phyloP scores from a whole-genome alignment of 1,140 invertebrate genomes.

The Aphelinus certus region DNA sequence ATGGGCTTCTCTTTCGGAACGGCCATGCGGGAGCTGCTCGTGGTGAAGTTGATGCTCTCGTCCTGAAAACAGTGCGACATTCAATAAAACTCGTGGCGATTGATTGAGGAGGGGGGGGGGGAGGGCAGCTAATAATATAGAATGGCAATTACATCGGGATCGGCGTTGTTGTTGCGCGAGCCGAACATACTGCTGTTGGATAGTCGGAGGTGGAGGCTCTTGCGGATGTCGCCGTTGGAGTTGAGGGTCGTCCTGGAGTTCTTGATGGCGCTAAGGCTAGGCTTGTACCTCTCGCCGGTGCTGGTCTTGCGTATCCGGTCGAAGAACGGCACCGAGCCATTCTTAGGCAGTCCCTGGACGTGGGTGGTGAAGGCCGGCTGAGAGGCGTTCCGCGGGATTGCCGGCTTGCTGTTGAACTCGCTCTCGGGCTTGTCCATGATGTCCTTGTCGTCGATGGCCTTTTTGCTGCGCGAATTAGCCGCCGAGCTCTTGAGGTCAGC shows the following conservation, averaged over 20 bases:
- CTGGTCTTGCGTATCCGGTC: slow-evolving; percentile 84
- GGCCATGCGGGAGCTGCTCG: slow-evolving; percentile 54
- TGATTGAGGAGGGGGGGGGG: background rate
- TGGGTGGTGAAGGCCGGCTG: slow-evolving; percentile 86
- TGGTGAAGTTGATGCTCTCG: slow-evolving; percentile 64
- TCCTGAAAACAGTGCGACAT: slow-evolving; percentile 50
- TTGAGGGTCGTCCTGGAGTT: slow-evolving; percentile 61
- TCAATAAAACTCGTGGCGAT: background rate
- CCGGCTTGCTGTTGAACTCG: slow-evolving; percentile 61
- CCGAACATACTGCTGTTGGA: slow-evolving; percentile 71
- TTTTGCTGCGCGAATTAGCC: slow-evolving; percentile 58
- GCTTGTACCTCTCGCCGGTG: slow-evolving; percentile 79
- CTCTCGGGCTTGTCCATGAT: slow-evolving; percentile 54
- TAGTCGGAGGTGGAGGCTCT: slow-evolving; percentile 68
- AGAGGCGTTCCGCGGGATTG: slow-evolving; percentile 82
- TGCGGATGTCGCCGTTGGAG: slow-evolving; percentile 68
- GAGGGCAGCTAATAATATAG: slow-evolving; percentile 5
- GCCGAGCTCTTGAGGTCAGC: slow-evolving; percentile 55
- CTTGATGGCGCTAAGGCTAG: slow-evolving; percentile 80
- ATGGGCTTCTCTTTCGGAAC: slow-evolving; percentile 70
- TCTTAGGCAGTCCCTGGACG: slow-evolving; percentile 82
- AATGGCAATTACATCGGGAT: slow-evolving; percentile 67
- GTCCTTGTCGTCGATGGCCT: slow-evolving; percentile 59
- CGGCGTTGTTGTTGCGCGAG: slow-evolving; percentile 71
- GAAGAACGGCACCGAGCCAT: slow-evolving; percentile 88